phyloP scores from a whole-genome alignment of 2,113 vertebrate genomes.

The Aldabrachelys gigantea region DNA sequence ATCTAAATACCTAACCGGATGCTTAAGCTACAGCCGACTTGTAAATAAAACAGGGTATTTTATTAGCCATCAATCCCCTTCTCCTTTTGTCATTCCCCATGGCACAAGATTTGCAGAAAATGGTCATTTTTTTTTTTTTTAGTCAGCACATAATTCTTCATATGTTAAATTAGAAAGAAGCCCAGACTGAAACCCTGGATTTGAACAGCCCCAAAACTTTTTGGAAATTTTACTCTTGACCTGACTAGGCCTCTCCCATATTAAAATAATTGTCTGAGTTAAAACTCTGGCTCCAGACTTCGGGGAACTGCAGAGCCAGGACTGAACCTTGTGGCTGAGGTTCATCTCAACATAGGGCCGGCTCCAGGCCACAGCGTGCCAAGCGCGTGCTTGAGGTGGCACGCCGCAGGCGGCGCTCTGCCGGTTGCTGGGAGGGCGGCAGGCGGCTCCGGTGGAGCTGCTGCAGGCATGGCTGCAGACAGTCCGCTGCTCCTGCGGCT shows the following conservation, averaged over 20 bases:
- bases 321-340: not conserved
- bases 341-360: not conserved
- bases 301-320: not conserved
- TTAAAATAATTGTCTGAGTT: conserved; percentile 12
- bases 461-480: no score
- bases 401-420: no score
- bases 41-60: not conserved
- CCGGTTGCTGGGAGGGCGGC: no score
- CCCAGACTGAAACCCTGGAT: not conserved
- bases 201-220: not conserved
- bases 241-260: not conserved
- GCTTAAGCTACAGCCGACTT: not conserved
- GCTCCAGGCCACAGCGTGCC: no score
- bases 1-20: not conserved
- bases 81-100: not conserved
- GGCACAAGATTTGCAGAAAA: not conserved
- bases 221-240: not conserved
- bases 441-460: no score
- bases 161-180: not conserved
- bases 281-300: conserved; percentile 1
- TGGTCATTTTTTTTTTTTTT: not conserved
- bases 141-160: not conserved
- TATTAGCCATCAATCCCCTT: not conserved
- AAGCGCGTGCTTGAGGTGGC: no score
- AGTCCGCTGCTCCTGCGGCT: no score